Evolutionary conservation across 2,797 vertebrate genomes (phyloP), one percentile per base, ranked within the genome.

Genomic region (Pristis pectinata): DNA sequence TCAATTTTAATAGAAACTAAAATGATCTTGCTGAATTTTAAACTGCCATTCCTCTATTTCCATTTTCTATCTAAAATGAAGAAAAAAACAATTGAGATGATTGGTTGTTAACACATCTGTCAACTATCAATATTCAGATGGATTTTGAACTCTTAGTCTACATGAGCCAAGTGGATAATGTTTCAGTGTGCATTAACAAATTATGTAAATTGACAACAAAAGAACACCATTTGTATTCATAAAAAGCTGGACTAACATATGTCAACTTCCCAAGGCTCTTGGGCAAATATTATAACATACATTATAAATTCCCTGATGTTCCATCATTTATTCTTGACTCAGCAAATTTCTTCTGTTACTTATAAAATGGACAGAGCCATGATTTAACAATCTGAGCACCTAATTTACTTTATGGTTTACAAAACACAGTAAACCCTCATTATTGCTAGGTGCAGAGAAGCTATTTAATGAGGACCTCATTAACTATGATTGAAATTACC

Each of bases 161-260:
- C 27, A 76, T 13, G 70, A 76, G 44, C 70, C 67, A 74, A 74
- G 30, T 34, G 70, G 44, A 76, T 56, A 27, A 76, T 76, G 24
- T 56, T 91, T 76, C 41, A 49, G 9, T 74, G 74, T 74, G 92
- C 70, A 94, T 72, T 76, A 30, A 53, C 67, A 94, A 76, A 94
- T 94, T 94, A 94, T 94, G 92, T 53, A 94, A 94, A 76, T 94
- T 94, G 41, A 44, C 64, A 76, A 94, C 15, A n/a, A 70, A 53
- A 74, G 67, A 93, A 74, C 44, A 49, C 67, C 41, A 94, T 76
- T 94, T n/a, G 44, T 74, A 94, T 49, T 94, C 92, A 94, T 94
- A 94, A 94, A 94, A 53, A 34, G 27, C 24, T 19, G 30, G 30
- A 53, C 92, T 76, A 76, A 74, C 67, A 76, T 93, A 93, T 56